Evolutionary conservation across 2,113 vertebrate genomes (phyloP).

Genomic region (Callaeas wilsoni): DNA sequence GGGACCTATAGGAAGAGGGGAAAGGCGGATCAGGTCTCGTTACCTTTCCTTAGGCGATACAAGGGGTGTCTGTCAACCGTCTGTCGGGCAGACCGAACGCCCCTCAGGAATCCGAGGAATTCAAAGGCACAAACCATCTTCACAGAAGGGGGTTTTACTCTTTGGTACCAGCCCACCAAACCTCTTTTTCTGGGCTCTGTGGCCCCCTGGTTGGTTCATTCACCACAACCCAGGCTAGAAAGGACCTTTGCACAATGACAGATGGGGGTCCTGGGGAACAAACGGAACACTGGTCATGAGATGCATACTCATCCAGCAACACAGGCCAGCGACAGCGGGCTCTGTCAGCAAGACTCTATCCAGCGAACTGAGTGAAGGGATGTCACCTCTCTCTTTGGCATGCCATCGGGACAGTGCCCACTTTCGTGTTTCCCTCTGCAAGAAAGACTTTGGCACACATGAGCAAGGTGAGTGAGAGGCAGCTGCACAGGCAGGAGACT

Average conservation of each 20-base stretch:
- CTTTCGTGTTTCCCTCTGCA: neutral
- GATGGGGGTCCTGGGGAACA: neutral
- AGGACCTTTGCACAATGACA: neutral
- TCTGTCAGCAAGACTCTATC: neutral
- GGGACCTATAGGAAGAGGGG: too few species aligned
- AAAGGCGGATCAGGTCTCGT: too few species aligned
- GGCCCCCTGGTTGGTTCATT: too few species aligned
- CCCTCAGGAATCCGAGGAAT: too few species aligned
- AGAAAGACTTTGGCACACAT: neutral
- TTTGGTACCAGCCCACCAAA: too few species aligned
- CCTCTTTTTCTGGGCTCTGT: too few species aligned
- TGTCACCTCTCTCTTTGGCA: rapidly evolving
- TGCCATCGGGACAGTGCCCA: neutral
- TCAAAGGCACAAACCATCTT: too few species aligned
- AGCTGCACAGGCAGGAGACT: neutral
- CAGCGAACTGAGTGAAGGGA: neutral
- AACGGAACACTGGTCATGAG: rapidly evolving
- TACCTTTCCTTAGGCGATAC: too few species aligned
- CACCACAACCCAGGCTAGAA: neutral
- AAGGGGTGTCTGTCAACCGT: too few species aligned
- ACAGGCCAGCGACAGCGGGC: rapidly evolving
- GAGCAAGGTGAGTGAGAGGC: neutral
- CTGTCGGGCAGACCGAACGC: too few species aligned
- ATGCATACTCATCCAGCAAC: neutral
- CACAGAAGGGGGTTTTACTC: too few species aligned